Conservation (phyloP, 2,113 vertebrate species). For the Phaethornis superciliosus region DNA sequence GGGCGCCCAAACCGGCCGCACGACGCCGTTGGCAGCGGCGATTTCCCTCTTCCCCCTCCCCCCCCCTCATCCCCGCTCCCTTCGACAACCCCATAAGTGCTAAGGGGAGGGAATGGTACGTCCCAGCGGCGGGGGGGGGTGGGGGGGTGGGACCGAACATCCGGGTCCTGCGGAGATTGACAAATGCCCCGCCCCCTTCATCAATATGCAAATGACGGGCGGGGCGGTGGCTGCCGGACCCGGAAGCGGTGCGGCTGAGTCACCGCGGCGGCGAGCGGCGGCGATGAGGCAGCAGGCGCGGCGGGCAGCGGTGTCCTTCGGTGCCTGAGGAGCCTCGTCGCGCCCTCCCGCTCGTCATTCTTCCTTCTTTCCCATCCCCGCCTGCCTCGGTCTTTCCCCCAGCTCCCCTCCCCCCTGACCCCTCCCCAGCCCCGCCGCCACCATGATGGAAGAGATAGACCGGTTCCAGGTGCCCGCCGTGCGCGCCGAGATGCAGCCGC, state of each 20-base stretch:
- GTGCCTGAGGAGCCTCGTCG: conserved; percentile 35
- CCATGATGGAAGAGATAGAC: conserved; percentile 97
- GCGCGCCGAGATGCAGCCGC: conserved; percentile 90
- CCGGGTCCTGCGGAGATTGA: rapidly evolving
- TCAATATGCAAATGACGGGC: not conserved
- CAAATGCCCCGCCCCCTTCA: not conserved
- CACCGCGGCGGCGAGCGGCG: conserved; percentile 44
- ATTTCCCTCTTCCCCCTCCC: rapidly evolving
- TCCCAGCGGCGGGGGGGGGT: not conserved
- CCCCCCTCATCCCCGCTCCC: rapidly evolving
- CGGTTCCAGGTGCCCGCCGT: conserved; percentile 93
- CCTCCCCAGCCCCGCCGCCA: conserved; percentile 69
- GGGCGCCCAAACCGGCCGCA: not conserved
- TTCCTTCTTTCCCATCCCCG: not conserved
- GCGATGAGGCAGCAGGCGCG: conserved; percentile 64
- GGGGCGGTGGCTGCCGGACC: not conserved
- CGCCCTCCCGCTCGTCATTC: not conserved
- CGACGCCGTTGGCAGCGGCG: not conserved
- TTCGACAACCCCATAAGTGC: not conserved
- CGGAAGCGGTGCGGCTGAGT: not conserved
- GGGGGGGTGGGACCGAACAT: not conserved
- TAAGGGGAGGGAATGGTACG: not conserved
- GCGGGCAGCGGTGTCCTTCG: conserved; percentile 38
- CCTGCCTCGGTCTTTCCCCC: too few relatives aligned
- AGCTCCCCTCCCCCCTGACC: not conserved